These are phyloP conservation scores for Conistra vaccinii DNA, from an alignment of 2,888 invertebrate species.

Conservation along the genomic window DNA sequence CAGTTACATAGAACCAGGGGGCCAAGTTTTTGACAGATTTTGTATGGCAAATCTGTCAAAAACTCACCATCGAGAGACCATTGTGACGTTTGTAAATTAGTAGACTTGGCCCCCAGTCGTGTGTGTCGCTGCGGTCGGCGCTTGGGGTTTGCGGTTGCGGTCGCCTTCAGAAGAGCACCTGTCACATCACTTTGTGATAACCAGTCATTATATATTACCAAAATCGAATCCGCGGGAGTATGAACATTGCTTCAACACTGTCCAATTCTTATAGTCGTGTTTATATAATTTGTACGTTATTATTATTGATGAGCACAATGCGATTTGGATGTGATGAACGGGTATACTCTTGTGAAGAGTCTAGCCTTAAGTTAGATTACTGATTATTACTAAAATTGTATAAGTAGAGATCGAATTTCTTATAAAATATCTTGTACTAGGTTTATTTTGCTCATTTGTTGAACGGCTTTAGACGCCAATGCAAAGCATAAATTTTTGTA, in stretches of 20 bases:
- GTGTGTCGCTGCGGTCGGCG: background rate
- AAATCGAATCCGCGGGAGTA: slow-evolving; percentile 2
- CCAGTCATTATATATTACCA: slow-evolving; percentile 45
- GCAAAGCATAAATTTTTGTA: slow-evolving; percentile 59
- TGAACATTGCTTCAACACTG: slow-evolving; percentile 26
- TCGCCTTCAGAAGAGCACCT: background rate
- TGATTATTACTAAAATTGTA: slow-evolving; percentile 64
- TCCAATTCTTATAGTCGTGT: slow-evolving; percentile 38
- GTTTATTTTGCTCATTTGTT: slow-evolving; percentile 53
- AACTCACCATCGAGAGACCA: too few species aligned
- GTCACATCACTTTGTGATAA: slow-evolving; percentile 23
- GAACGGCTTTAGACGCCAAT: slow-evolving; percentile 50
- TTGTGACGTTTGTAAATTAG: too few species aligned
- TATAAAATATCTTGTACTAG: slow-evolving; percentile 58
- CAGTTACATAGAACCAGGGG: background rate
- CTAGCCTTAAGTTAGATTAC: slow-evolving; percentile 71
- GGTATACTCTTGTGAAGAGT: slow-evolving; percentile 81
- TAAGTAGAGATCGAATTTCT: slow-evolving; percentile 69
- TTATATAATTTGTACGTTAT: slow-evolving; percentile 43
- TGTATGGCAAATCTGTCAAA: too few species aligned
- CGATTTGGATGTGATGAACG: slow-evolving; percentile 80
- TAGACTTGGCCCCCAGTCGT: too few species aligned
- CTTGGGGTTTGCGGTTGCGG: background rate
- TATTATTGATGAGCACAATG: slow-evolving; percentile 69
- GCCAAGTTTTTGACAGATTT: too few species aligned